phyloP scores from a whole-genome alignment of 2,888 invertebrate genomes.

The Agrotis puta region DNA sequence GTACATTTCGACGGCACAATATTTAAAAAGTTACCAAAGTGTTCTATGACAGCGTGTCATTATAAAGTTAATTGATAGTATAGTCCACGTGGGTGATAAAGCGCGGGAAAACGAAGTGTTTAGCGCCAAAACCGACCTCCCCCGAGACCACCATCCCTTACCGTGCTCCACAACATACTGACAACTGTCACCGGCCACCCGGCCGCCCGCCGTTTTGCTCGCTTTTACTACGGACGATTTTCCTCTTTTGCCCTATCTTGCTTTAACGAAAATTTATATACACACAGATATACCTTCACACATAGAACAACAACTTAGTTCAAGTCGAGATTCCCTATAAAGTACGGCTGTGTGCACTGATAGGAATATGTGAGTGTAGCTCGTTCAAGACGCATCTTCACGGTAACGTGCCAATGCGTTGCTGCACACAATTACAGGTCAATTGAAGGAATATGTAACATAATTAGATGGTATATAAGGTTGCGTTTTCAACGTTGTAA shows the following conservation, averaged over 20 bases:
- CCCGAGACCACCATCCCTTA: conserved; percentile 85
- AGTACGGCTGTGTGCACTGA: conserved; percentile 67
- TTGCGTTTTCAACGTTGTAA: conserved; percentile 69
- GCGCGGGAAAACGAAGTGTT: conserved; percentile 85
- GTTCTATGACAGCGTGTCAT: conserved; percentile 67
- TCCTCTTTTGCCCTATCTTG: conserved; percentile 87
- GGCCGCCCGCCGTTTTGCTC: conserved; percentile 83
- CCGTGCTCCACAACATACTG: conserved; percentile 83
- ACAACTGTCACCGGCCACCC: conserved; percentile 82
- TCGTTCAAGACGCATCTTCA: conserved; percentile 80
- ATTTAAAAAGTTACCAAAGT: conserved; percentile 65
- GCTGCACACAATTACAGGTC: conserved; percentile 79
- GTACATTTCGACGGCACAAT: conserved; percentile 71
- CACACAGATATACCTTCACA: conserved; percentile 81
- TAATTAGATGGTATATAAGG: conserved; percentile 71
- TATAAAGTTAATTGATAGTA: conserved; percentile 69
- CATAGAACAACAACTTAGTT: conserved; percentile 80
- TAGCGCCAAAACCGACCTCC: conserved; percentile 77
- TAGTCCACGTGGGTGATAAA: conserved; percentile 78
- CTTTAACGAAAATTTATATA: conserved; percentile 85
- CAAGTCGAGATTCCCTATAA: conserved; percentile 65
- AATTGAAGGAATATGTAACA: conserved; percentile 69
- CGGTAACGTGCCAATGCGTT: conserved; percentile 75
- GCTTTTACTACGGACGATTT: conserved; percentile 84
- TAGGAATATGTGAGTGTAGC: conserved; percentile 71